Evolutionary conservation across 2,113 vertebrate genomes (phyloP), one percentile per base, ranked within the genome.

Genomic region (Toxotes chatareus): DNA sequence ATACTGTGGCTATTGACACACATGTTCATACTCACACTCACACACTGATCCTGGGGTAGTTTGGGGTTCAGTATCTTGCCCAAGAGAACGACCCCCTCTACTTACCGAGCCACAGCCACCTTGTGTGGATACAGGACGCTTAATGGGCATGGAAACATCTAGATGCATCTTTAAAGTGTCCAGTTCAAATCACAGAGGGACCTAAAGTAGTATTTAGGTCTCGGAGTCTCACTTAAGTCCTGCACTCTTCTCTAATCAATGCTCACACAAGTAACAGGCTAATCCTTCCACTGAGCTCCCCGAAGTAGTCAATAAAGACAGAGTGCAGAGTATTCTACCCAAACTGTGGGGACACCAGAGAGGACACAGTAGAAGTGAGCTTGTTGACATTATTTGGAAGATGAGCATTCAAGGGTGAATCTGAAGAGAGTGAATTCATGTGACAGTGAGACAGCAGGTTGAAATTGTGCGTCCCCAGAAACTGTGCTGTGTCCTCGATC

Each of bases 271-370:
- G 49, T 21, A 59, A 34, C 60, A 14, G 0, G 36, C 44, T 79
- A 62, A 87, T 87, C 69, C 64, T 47, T 68, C 63, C 65, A 70
- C 62, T 67, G 69, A 79, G 85, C 80, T 71, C 40, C 53, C 59
- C 5, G 42, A 27, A 65, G 66, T 9, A 68, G 40, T 83, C 72
- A 61, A 79, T 74, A 62, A 44, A 82, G 70, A 67, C 31, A 32
- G 7, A 46, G 78, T 49, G 38, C 55, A 44, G 40, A 66, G 65
- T 12, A n/a, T 19, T 57, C 49, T 13, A 32, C 38, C 23, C 16
- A 40, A 21, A 44, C 42, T 31, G 64, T 17, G 53, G 5, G 0
- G 73, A 51, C 49, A 19, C 32, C 16, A 27, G 14, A 21, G 47
- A 59, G 70, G 63, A 32, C 47, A 36, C 55, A 8, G 40, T 14